Evolutionary conservation across 2,797 vertebrate species (phyloP).

Genomic region (Semaprochilodus insignis): DNA sequence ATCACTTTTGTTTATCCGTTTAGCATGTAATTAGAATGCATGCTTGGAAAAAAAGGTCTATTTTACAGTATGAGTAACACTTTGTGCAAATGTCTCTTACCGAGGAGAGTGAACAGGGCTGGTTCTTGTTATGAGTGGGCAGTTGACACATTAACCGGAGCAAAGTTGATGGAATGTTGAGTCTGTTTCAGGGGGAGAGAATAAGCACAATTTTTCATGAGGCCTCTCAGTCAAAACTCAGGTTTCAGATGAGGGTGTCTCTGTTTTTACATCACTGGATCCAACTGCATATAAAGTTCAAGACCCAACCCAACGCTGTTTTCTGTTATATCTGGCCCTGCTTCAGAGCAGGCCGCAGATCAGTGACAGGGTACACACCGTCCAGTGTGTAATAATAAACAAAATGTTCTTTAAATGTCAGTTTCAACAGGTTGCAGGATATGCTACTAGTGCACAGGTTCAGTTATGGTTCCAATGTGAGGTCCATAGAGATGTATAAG

Average conservation of each 20-base stretch:
- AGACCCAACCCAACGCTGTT: conserved; percentile 29
- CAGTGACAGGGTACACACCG: not conserved
- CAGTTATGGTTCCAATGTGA: not conserved
- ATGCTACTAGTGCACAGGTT: not conserved
- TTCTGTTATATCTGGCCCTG: conserved; percentile 47
- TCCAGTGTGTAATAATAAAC: conserved; percentile 14
- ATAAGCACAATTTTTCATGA: conserved; percentile 10
- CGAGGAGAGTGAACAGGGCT: conserved; percentile 24
- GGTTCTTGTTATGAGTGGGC: conserved; percentile 30
- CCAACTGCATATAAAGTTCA: conserved; percentile 36
- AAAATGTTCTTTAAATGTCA: not conserved
- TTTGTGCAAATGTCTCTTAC: not conserved
- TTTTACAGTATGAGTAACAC: not conserved
- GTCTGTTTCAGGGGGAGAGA: conserved; percentile 6
- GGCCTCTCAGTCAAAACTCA: conserved; percentile 23
- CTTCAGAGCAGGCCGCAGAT: conserved; percentile 38
- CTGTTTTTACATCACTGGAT: conserved; percentile 49
- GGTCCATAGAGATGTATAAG: not conserved
- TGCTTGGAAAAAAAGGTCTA: not conserved
- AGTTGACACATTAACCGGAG: conserved; percentile 43
- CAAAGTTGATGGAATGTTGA: conserved; percentile 41
- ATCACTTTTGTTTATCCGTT: not conserved
- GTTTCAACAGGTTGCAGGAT: not conserved
- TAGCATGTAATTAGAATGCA: not conserved
- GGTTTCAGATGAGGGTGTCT: conserved; percentile 16